phyloP scores from a whole-genome alignment of 2,888 invertebrate species.

The Pomacea canaliculata region DNA sequence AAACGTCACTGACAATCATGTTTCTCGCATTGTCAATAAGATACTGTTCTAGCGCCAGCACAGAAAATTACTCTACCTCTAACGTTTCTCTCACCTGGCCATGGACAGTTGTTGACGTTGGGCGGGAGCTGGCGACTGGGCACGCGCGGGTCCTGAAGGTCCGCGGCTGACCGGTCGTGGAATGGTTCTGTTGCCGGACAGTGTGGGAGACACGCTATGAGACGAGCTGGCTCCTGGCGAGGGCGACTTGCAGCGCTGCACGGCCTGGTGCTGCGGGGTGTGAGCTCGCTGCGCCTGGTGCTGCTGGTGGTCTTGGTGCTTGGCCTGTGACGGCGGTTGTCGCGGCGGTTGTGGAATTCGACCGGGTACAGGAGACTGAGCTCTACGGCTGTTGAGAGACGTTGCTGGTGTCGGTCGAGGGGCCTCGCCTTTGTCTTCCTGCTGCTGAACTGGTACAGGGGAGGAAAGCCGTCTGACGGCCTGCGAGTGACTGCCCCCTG shows the following conservation, averaged over 20 bases:
- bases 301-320: not conserved
- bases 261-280: slow-evolving; percentile 11
- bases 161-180: slow-evolving; percentile 16
- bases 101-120: slow-evolving; percentile 4
- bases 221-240: slow-evolving; percentile 5
- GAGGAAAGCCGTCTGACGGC: slow-evolving; percentile 10
- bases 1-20: too few species aligned
- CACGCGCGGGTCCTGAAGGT: slow-evolving; percentile 4
- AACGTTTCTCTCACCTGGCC: slow-evolving; percentile 10
- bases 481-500: not conserved
- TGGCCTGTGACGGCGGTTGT: not conserved
- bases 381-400: not conserved
- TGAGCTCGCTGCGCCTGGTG: not conserved
- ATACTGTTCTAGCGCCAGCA: too few species aligned
- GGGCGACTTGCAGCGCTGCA: slow-evolving; percentile 25
- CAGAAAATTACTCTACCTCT: too few species aligned
- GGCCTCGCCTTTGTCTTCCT: not conserved
- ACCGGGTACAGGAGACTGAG: not conserved
- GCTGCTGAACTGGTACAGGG: not conserved
- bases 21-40: too few species aligned
- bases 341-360: not conserved
- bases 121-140: not conserved
- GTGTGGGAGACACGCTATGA: not conserved
- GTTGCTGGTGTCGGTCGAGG: not conserved
- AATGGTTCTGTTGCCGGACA: slow-evolving; percentile 19